Evolutionary conservation across 2,113 vertebrate genomes (phyloP).

Genomic region (Elachura formosa): DNA sequence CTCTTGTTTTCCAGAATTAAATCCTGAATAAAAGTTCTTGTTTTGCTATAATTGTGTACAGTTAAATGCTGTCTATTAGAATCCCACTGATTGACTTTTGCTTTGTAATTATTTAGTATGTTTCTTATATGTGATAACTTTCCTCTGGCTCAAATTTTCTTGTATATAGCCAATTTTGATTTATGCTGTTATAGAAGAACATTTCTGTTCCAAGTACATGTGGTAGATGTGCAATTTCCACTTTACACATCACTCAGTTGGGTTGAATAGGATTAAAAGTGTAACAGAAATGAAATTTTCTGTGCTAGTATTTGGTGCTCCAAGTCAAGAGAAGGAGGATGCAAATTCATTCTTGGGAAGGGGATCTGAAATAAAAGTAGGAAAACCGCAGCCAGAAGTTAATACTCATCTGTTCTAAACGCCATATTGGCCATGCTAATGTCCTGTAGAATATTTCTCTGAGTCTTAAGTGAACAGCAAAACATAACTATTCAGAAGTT

Average conservation of each 20-base stretch:
- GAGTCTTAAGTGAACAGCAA: not conserved
- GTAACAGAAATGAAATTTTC: not conserved
- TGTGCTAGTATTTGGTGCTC: not conserved
- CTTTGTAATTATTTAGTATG: not conserved
- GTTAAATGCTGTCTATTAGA: not conserved
- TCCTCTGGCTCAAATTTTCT: not conserved
- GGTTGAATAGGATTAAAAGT: not conserved
- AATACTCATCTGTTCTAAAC: not conserved
- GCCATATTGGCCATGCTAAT: not conserved
- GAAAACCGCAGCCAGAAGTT: not conserved
- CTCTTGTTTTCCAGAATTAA: not conserved
- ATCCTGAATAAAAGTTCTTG: not conserved
- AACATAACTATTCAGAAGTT: not conserved
- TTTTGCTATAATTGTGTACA: not conserved
- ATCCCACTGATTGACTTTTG: not conserved
- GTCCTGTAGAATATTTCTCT: not conserved
- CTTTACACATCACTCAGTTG: not conserved
- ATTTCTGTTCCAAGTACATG: not conserved
- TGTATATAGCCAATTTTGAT: not conserved
- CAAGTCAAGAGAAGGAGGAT: not conserved
- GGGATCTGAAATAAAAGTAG: not conserved
- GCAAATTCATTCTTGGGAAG: not conserved
- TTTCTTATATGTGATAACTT: not conserved
- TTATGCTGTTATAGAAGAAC: not conserved
- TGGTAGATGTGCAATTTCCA: not conserved